Base-by-base conservation (phyloP, 2,888 invertebrate species). In the Zaprionus lineosus region DNA sequence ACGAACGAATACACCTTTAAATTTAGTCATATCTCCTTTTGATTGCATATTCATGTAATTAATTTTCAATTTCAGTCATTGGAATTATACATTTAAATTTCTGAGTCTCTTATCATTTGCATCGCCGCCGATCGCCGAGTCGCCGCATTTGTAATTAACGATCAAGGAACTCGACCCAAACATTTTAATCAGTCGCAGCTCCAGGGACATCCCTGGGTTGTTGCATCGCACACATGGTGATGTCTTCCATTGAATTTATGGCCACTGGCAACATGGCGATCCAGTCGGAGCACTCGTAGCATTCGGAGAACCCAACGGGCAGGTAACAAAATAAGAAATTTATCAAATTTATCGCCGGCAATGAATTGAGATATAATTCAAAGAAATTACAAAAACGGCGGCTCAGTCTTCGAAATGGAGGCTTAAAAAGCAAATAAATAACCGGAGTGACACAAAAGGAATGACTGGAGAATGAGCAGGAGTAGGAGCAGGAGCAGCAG, bases 361-460 rank as follows among this genome's bases (percentile, higher is more conserved):
- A 60, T 67, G 72, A 85, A 86, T 85, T 73, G 86, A 85, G 86
- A 85, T 84, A 86, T 86, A 85, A 85, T 82, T 86, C 83, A 85
- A 74, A 65, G 84, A 75, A 83, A 66, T 83, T 79, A 79, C 65
- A 83, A 67, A 72, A 73, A 56, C 55, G 51, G 55, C 62, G 46
- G 8, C n/a, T 1, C 65, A 51, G 50, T 11, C 52, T 65, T 33
- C 47, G 61, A 78, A 78, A 79, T 74, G 81, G 76, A 51, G 76
- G 68, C 77, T 81, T 78, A 65, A 76, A 82, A 77, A 78, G 63
- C 50, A 31, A 67, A 83, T 83, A 78, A 78, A 78, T 70, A 64
- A 78, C 33, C 31, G 21, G 57, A 29, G 46, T 58, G 55, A 74
- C 63, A 74, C 66, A 73, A 60, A 66, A 41, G 74, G 8, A 24